Evolutionary conservation across 2,888 invertebrate species (phyloP), one percentile per base, ranked within the genome.

Genomic region (Sycophila texana): DNA sequence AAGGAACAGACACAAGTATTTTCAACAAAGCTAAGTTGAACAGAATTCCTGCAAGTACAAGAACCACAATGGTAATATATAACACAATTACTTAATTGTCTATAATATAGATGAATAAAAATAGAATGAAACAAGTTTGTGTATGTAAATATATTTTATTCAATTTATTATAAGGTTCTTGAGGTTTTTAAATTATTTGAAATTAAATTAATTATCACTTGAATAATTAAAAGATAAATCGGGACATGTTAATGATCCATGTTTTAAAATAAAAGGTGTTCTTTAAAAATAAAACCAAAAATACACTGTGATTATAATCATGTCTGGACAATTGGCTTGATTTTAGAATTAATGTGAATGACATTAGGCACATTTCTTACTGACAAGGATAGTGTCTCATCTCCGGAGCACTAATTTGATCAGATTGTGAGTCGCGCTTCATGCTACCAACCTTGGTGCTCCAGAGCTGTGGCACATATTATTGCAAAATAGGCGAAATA

Each of bases 391-490:
- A 75, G 78, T 72, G 73, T 75, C 75, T 81, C 81, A 81, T 78
- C 73, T 81, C 76, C 74, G 72, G 81, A 67, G 75, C 70, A 76
- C 72, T 81, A 81, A 81, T 79, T 81, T 76, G 76, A 78, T 78
- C 68, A 70, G 74, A 81, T 77, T 81, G 81, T 61, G 65, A 73
- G 76, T 66, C 65, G 65, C 70, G 61, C 18, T 77, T 80, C 66
- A 74, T 78, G 20, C 20, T 75, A 68, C 65, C 66, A 78, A 78
- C 71, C 81, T 81, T 81, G 77, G 39, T 78, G 72, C 57, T 72
- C 18, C 26, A 57, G 66, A 79, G 26, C 58, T 67, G 12, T 67
- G 67, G 76, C 26, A 76, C 18, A 51, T 72, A 14, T 72, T 13
- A 71, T 74, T 74, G 16, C 22, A 71, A 75, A n/a, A 60, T 47